phyloP scores from a whole-genome alignment of 2,113 vertebrate genomes.

The Tragelaphus scriptus region DNA sequence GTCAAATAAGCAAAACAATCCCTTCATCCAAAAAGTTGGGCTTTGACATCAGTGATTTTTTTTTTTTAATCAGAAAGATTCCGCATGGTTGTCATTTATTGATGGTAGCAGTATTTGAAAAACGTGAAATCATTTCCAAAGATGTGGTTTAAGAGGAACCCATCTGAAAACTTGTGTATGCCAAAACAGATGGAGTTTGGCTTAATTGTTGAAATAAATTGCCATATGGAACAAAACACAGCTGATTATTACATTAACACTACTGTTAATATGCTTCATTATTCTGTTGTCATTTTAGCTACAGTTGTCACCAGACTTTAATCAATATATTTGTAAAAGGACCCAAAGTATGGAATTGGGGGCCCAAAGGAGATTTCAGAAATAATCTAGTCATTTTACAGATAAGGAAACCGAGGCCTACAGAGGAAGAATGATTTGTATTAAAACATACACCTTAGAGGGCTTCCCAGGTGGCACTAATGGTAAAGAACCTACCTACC shows the following conservation, averaged over 20 bases:
- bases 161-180: constrained; percentile 69
- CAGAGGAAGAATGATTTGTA: background rate
- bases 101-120: constrained; percentile 52
- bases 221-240: constrained; percentile 82
- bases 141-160: constrained; percentile 70
- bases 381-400: background rate
- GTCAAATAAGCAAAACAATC: background rate
- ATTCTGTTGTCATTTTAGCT: constrained; percentile 72
- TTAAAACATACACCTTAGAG: background rate
- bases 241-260: constrained; percentile 84
- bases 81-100: constrained; percentile 20
- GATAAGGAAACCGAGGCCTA: background rate
- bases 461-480: background rate
- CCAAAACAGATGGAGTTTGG: constrained; percentile 82
- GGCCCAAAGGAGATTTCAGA: background rate
- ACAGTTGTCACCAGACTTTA: constrained; percentile 74
- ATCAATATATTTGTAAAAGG: constrained; percentile 74
- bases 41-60: background rate
- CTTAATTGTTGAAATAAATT: constrained; percentile 83
- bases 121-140: constrained; percentile 57
- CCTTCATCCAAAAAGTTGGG: background rate
- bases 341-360: constrained; percentile 68
- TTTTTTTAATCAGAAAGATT: constrained; percentile 57
- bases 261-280: constrained; percentile 78
- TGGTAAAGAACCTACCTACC: background rate